Evolutionary conservation across 2,888 invertebrate genomes (phyloP).

Genomic region (Monopis laevigella): DNA sequence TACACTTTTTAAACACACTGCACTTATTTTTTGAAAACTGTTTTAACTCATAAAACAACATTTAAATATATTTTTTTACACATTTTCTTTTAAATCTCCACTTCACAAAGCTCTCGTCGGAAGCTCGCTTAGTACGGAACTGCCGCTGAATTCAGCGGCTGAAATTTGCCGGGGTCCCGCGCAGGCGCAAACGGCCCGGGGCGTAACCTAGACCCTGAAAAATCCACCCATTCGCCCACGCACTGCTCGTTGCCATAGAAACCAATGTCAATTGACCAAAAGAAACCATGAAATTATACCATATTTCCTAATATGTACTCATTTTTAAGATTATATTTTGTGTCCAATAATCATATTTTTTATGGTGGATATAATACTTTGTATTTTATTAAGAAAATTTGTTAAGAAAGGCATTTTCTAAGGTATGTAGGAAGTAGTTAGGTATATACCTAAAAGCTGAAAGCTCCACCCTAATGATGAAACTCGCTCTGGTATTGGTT

Average conservation of each 20-base stretch:
- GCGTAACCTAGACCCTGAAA: conserved; percentile 70
- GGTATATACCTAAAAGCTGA: too few relatives aligned
- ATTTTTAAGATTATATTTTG: not conserved
- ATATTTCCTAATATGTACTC: not conserved
- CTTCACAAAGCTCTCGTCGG: not conserved
- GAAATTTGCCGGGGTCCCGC: conserved; percentile 26
- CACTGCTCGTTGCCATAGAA: conserved; percentile 42
- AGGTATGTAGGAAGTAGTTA: too few relatives aligned
- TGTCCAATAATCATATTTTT: not conserved
- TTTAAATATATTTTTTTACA: too few relatives aligned
- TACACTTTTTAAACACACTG: too few relatives aligned
- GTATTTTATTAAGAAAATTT: too few relatives aligned
- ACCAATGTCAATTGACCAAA: conserved; percentile 26
- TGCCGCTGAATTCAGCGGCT: not conserved
- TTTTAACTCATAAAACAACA: too few relatives aligned
- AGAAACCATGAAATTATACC: conserved; percentile 22
- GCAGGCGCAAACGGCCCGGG: conserved; percentile 47
- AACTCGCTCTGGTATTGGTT: conserved; percentile 42
- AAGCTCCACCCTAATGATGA: conserved; percentile 45
- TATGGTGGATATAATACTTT: too few relatives aligned
- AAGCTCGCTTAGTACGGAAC: conserved; percentile 1
- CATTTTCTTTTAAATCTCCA: too few relatives aligned
- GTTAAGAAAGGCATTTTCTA: too few relatives aligned
- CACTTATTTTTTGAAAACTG: too few relatives aligned
- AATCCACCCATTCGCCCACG: conserved; percentile 53